Percentiles rank a stretch among this genome's conserved stretches.
These are phyloP conservation scores for Cryptocephalus primarius DNA, from an alignment of 2,888 invertebrate species.

Conservation along the genomic window DNA sequence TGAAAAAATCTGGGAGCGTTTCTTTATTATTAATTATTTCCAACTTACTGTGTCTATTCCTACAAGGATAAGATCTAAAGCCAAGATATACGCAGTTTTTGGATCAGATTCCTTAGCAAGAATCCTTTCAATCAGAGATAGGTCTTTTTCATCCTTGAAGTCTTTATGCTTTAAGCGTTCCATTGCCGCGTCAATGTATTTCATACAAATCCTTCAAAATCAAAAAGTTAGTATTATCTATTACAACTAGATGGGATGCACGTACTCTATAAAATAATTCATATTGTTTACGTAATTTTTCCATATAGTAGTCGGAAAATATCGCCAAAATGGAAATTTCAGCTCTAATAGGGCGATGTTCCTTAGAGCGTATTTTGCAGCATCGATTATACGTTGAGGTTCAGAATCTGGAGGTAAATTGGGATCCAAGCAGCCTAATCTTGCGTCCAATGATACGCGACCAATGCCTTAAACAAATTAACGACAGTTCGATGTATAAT, in stretches of 20 bases:
- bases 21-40: no score
- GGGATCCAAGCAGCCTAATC: constrained; percentile 52
- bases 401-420: constrained; percentile 38
- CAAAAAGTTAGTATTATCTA: constrained; percentile 1
- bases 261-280: constrained; percentile 56
- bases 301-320: constrained; percentile 53
- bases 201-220: constrained; percentile 48
- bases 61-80: constrained; percentile 65
- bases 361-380: constrained; percentile 54
- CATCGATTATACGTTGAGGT: constrained; percentile 53
- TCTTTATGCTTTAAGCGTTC: constrained; percentile 34
- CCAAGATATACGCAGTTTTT: constrained; percentile 56
- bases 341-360: constrained; percentile 55
- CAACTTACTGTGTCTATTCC: constrained; percentile 63
- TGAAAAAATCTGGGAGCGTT: neutral
- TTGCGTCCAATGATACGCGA: constrained; percentile 52
- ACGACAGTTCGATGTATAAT: no score
- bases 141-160: constrained; percentile 35
- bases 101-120: constrained; percentile 48
- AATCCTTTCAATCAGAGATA: constrained; percentile 53
- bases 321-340: constrained; percentile 55
- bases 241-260: neutral
- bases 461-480: constrained; percentile 45
- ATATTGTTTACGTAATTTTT: constrained; percentile 51
- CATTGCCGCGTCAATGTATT: constrained; percentile 47